phyloP scores from a whole-genome alignment of 2,113 vertebrate genomes.

The Elaphurus davidianus region DNA sequence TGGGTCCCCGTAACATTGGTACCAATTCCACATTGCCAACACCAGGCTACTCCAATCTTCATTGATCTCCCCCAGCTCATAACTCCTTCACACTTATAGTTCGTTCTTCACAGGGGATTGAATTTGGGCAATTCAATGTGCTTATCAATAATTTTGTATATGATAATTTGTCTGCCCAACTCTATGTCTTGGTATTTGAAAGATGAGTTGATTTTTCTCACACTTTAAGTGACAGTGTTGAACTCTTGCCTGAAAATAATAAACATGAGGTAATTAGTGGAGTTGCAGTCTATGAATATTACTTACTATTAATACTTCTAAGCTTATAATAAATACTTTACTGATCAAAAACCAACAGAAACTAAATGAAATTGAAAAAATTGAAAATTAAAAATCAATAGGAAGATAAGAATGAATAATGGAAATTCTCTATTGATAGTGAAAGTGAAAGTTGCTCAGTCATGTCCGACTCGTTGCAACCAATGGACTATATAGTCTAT shows the following conservation, averaged over 20 bases:
- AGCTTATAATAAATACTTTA: not conserved
- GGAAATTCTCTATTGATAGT: not conserved
- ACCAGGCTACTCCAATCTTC: not conserved
- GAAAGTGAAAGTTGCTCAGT: not conserved
- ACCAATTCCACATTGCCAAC: not conserved
- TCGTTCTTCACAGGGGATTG: not conserved
- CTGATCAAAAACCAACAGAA: not conserved
- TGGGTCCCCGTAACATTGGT: not conserved
- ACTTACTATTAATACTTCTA: not conserved
- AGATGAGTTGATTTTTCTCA: not conserved
- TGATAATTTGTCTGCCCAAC: not conserved
- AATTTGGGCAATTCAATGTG: not conserved
- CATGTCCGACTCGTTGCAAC: not conserved
- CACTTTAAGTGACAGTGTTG: not conserved
- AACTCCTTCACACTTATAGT: not conserved
- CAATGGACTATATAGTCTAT: not conserved
- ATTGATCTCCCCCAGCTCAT: not conserved
- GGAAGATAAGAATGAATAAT: not conserved
- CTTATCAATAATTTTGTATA: not conserved
- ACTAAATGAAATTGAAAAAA: not conserved
- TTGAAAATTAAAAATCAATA: not conserved
- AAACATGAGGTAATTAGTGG: not conserved
- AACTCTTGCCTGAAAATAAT: not conserved
- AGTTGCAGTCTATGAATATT: not conserved
- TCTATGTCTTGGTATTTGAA: not conserved